A percentile compares a stretch with the other conserved stretches of the same genome.
Evolutionary conservation across 2,888 invertebrate genomes (phyloP).

Genomic region (Diarsia rubi): DNA sequence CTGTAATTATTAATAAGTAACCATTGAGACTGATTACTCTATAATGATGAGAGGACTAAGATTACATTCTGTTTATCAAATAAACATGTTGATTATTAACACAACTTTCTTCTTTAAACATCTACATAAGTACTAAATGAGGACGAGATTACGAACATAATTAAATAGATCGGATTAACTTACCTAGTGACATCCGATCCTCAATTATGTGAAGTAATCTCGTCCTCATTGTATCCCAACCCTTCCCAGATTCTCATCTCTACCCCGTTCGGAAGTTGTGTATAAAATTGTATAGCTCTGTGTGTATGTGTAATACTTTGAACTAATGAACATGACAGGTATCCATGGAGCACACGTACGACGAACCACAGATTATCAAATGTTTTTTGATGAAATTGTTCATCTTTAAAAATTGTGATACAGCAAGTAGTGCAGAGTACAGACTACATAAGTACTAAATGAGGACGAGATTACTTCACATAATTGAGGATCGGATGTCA

Average conservation of each 20-base stretch:
- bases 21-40: neutral
- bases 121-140: neutral
- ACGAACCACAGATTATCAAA: neutral
- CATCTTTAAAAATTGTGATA: too few relatives aligned
- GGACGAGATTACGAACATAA: too few relatives aligned
- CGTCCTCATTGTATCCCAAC: neutral
- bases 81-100: neutral
- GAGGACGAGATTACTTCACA: too few relatives aligned
- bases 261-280: neutral
- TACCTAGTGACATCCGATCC: too few relatives aligned
- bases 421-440: too few relatives aligned
- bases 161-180: too few relatives aligned
- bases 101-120: neutral
- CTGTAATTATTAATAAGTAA: too few relatives aligned
- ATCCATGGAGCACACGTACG: too few relatives aligned
- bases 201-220: too few relatives aligned
- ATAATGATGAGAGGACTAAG: neutral
- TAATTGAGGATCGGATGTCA: too few relatives aligned
- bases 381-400: neutral
- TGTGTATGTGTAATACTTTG: neutral
- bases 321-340: neutral
- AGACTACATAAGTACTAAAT: too few relatives aligned
- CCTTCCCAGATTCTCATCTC: neutral
- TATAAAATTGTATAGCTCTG: neutral
- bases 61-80: neutral